Base-by-base conservation (phyloP, 2,113 vertebrate species). In the Verasper variegatus region DNA sequence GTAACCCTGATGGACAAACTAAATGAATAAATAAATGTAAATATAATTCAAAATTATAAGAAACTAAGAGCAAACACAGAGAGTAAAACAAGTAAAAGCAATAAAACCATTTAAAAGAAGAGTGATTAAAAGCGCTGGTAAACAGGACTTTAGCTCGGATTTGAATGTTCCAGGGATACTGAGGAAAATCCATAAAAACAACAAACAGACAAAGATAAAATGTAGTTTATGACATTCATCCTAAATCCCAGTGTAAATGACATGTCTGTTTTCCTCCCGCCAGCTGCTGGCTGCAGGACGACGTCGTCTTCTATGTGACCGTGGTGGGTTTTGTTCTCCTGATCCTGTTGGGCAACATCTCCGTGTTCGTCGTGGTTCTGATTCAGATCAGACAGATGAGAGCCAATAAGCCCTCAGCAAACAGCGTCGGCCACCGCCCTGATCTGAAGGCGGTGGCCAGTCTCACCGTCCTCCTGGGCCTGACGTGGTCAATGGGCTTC, bases 281-380 rank as follows among this genome's bases (percentile, higher is more conserved):
- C 81, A 99, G 97, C 54, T 98, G 97, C 91, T 98, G 97, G 96
- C 86, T 99, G 74, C 91, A 94, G 76, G 75, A 94, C 18, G 77
- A 94, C 5, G 1, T 18, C 1, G 86, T 88, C 49, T 97, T 96
- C 88, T 96, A 96, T 65, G 82, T 94, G 83, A 94, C 95, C 0
- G 93, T 97, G 64, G 91, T 95, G 76, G 91, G 87, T 3, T 96
- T 96, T 47, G 85, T 96, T 84, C 81, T 95, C 70, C 81, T 97
- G 47, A 65, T 96, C 72, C 91, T 98, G 91, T 64, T 97, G 82
- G 84, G 61, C 1, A 97, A 98, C 88, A 21, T 93, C 42, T 74
- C 66, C 2, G 92, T 97, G 88, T 97, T 97, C 71, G 76, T 94
- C 45, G 83, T 91, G 74, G 96, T 99, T 75, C 92, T 98, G 78